These are phyloP conservation scores for Andrena bucephala DNA, from an alignment of 2,888 invertebrate genomes.

Conservation along the genomic window DNA sequence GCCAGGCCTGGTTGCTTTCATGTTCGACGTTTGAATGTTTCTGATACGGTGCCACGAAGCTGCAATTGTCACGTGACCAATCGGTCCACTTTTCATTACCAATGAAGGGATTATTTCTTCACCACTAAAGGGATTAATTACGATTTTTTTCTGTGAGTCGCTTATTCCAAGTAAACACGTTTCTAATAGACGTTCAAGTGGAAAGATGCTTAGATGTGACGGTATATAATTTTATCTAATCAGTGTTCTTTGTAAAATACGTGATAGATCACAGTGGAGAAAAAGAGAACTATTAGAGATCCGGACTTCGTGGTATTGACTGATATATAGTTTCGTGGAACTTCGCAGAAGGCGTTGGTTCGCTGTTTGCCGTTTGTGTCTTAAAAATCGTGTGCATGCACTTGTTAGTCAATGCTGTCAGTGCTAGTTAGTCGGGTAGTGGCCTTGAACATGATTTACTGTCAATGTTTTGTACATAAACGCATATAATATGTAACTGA, in stretches of 20 bases:
- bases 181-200: too few relatives aligned
- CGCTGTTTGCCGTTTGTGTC: slow-evolving; percentile 62
- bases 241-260: too few relatives aligned
- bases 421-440: slow-evolving; percentile 32
- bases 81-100: background rate
- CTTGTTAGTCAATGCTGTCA: slow-evolving; percentile 52
- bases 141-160: too few relatives aligned
- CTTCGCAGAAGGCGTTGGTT: slow-evolving; percentile 23
- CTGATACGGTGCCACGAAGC: slow-evolving; percentile 7
- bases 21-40: slow-evolving; percentile 10
- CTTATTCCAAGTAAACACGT: too few relatives aligned
- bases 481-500: slow-evolving; percentile 45
- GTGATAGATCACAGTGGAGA: too few relatives aligned
- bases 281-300: too few relatives aligned
- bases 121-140: too few relatives aligned
- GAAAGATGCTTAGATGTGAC: too few relatives aligned
- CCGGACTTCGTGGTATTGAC: too few relatives aligned
- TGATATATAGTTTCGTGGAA: slow-evolving; percentile 6
- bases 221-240: too few relatives aligned
- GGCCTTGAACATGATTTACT: slow-evolving; percentile 30
- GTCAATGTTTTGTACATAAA: slow-evolving; percentile 67
- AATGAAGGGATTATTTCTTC: too few relatives aligned
- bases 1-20: slow-evolving; percentile 58
- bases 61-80: slow-evolving; percentile 17
- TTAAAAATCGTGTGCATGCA: slow-evolving; percentile 54